Conservation (phyloP, 2,113 vertebrate genomes). For the Notarius quadriscutis region DNA sequence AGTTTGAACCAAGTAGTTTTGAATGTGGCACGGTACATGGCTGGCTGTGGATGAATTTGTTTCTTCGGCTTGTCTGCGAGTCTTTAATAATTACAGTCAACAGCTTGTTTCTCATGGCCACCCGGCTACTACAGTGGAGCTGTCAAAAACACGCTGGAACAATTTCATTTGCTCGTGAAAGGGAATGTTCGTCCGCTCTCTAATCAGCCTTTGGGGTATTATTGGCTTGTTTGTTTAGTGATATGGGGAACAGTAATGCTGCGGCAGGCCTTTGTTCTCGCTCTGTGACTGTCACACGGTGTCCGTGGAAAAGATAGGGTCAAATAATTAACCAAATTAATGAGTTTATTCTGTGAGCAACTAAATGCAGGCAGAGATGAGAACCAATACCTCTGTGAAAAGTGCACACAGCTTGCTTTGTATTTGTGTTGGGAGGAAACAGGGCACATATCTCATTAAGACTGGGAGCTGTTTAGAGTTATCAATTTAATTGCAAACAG, state of each 20-base stretch:
- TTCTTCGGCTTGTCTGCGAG: conserved; percentile 69
- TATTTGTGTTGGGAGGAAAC: conserved; percentile 40
- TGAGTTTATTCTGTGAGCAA: conserved; percentile 73
- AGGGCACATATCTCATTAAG: conserved; percentile 51
- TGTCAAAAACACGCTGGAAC: conserved; percentile 77
- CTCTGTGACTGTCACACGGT: conserved; percentile 53
- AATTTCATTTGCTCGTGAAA: conserved; percentile 71
- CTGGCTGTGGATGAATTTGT: conserved; percentile 59
- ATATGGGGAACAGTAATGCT: conserved; percentile 66
- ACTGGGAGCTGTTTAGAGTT: conserved; percentile 39
- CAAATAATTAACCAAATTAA: conserved; percentile 80
- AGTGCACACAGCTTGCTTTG: conserved; percentile 65
- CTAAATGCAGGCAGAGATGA: conserved; percentile 66
- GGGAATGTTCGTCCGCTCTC: conserved; percentile 63
- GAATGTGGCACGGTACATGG: conserved; percentile 43
- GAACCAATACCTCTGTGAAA: conserved; percentile 62
- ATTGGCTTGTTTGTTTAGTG: conserved; percentile 75
- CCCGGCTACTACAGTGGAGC: conserved; percentile 60
- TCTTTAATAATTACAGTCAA: conserved; percentile 75
- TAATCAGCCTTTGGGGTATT: conserved; percentile 76
- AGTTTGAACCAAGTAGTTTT: conserved; percentile 65
- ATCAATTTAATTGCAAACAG: conserved; percentile 55
- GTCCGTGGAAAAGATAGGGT: conserved; percentile 71
- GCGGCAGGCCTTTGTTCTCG: conserved; percentile 51
- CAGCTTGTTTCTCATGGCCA: conserved; percentile 59